Evolutionary conservation across 2,113 vertebrate genomes (phyloP).

Genomic region (Rana temporaria): DNA sequence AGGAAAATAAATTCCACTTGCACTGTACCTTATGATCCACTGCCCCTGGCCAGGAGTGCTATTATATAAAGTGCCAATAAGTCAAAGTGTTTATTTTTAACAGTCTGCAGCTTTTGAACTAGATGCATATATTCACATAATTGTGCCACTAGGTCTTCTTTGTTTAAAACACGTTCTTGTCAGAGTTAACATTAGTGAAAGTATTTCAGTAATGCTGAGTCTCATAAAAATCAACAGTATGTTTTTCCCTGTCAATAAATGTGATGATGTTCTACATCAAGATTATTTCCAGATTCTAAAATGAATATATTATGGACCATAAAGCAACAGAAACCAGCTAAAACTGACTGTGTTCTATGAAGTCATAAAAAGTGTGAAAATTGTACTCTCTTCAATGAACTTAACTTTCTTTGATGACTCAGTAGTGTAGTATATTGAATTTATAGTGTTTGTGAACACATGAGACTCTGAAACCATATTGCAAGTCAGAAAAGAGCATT

Average conservation of each 20-base stretch:
- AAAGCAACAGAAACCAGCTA: conserved; percentile 14
- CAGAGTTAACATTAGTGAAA: not conserved
- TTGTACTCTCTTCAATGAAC: no score
- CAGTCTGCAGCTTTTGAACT: not conserved
- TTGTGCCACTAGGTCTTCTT: not conserved
- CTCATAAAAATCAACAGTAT: conserved; percentile 3
- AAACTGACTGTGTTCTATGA: not conserved
- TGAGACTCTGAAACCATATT: no score
- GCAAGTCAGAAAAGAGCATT: no score
- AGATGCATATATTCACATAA: not conserved
- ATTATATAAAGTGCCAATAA: not conserved
- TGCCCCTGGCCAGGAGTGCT: not conserved
- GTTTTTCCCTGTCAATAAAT: conserved; percentile 33
- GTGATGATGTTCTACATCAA: not conserved
- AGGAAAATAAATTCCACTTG: no score
- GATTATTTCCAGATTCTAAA: conserved; percentile 29
- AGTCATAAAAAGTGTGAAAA: not conserved
- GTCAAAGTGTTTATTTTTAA: not conserved
- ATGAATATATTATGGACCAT: conserved; percentile 18
- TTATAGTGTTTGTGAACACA: no score
- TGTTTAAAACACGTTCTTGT: not conserved
- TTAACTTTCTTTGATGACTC: no score
- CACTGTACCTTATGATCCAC: not conserved
- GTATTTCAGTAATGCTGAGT: not conserved
- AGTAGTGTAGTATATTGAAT: no score